Evolutionary conservation across 2,888 invertebrate genomes (phyloP), one percentile per base, ranked within the genome.

Genomic region (Tiliacea citrago): DNA sequence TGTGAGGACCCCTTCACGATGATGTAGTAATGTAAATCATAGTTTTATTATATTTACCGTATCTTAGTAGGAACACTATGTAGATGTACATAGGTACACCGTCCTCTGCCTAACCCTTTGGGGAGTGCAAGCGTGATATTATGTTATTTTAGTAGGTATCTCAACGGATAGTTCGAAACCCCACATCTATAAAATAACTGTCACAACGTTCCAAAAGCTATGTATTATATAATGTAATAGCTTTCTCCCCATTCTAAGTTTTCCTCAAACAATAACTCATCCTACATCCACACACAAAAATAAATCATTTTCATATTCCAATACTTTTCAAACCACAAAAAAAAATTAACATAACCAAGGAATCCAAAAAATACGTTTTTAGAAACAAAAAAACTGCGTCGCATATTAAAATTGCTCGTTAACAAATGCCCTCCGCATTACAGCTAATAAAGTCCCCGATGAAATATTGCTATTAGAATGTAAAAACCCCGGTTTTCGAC

Each of bases 361-460:
- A 71, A 86, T 81, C 79, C 69, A 65, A 82, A 88, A 85, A 77
- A 81, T 53, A 82, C 29, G 2, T 35, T 80, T 61, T 75, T 62
- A 76, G 88, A 78, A 87, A 86, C 86, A 87, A 85, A 79, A 39
- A 85, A 75, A 61, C 74, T 65, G 86, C 82, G 77, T 71, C 84
- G 87, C 85, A 87, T 88, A 90, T 91, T 92, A 91, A 92, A 89
- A 86, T 85, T 78, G 88, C 89, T 91, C 90, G 91, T 92, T 93
- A 93, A 93, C 91, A 92, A 93, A 92, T 91, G 90, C 92, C 91
- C 90, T 90, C 89, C 90, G 91, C 88, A 93, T 93, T 93, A 93
- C 90, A 88, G 92, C 90, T 93, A 94, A 95, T 95, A 95, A 95
- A 95, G 91, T 93, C 89, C 88, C 91, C 92, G 82, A 90, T 95